Base-by-base conservation (phyloP, 2,888 invertebrate species). In the Meghimatium bilineatum region DNA sequence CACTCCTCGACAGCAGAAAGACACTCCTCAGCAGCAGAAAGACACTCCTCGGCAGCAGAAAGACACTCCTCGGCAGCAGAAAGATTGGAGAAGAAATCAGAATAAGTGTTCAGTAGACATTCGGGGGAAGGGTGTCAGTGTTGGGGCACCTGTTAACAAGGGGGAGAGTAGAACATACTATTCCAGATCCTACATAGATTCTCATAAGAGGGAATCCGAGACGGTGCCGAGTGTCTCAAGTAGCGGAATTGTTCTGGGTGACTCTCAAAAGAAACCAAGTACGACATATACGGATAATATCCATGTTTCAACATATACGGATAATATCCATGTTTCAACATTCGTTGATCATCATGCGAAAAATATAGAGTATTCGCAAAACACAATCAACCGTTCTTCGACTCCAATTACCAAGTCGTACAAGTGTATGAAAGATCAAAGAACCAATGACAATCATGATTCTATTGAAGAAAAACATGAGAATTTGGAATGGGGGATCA, bases 311-410 rank as follows among this genome's bases (percentile, higher is more conserved):
- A 90, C 90, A 12, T 91, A 44, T 44, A 12, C 49, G 20, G 88
- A 87, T 36, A 86, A 83, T 67, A 86, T 86, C 29, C 89, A 90
- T 85, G 88, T 87, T 38, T 88, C 88, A 34, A 90, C 90, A 12
- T 91, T 91, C 85, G 87, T 89, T 2, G 91, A 91, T 83, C 90
- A 90, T 80, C 87, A 90, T 44, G 87, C 87, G 23, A 86, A 88
- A 23, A 89, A 88, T 83, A 85, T 89, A 66, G 89, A 89, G 63
- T 84, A 79, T 34, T 56, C 78, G 12, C 17, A 74, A 17, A 14
- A 34, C 83, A 85, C 44, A 23, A 26, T 34, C 36, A 67, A 76
- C 36, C 49, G 26, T 36, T 36, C 76, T 3, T 52, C 29, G 26
- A n/a, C 44, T 1, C 52, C 67, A 44, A 26, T 10, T 1, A n/a